These are phyloP conservation scores for Linhomoeus sp. DNA, from an alignment of 2,888 invertebrate species.

Conservation along the genomic window DNA sequence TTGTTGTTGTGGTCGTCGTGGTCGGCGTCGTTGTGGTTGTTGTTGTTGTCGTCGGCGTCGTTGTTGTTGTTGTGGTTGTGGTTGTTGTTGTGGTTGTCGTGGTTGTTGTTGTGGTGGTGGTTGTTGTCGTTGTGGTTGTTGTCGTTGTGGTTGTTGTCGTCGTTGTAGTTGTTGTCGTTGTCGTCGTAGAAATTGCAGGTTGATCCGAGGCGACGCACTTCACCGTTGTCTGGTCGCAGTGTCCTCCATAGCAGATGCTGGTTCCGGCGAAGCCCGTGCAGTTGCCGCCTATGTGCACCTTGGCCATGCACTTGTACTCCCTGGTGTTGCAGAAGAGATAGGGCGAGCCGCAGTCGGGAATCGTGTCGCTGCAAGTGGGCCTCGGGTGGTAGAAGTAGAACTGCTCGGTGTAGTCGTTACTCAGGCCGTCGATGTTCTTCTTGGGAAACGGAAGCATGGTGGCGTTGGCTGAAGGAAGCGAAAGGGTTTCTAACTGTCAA, in stretches of 20 bases:
- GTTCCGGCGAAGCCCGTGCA: conserved; percentile 13
- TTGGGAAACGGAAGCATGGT: conserved; percentile 6
- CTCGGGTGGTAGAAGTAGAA: conserved; percentile 6
- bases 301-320: conserved; percentile 13
- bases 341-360: conserved; percentile 5
- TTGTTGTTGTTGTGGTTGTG: not conserved
- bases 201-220: not conserved
- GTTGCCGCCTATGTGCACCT: conserved; percentile 16
- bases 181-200: not conserved
- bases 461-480: not conserved
- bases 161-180: not conserved
- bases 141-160: conserved; percentile 1
- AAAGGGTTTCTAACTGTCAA: not conserved
- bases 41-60: not conserved
- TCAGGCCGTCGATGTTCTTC: conserved; percentile 5
- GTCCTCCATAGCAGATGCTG: not conserved
- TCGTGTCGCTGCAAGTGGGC: conserved; percentile 1
- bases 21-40: not conserved
- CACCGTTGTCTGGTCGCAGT: not conserved
- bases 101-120: conserved; percentile 3
- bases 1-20: not conserved
- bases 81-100: conserved; percentile 4
- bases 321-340: conserved; percentile 15
- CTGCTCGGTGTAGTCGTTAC: conserved; percentile 2
- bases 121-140: conserved; percentile 4